phyloP scores from a whole-genome alignment of 2,888 invertebrate genomes.

The Tenthredo notha region DNA sequence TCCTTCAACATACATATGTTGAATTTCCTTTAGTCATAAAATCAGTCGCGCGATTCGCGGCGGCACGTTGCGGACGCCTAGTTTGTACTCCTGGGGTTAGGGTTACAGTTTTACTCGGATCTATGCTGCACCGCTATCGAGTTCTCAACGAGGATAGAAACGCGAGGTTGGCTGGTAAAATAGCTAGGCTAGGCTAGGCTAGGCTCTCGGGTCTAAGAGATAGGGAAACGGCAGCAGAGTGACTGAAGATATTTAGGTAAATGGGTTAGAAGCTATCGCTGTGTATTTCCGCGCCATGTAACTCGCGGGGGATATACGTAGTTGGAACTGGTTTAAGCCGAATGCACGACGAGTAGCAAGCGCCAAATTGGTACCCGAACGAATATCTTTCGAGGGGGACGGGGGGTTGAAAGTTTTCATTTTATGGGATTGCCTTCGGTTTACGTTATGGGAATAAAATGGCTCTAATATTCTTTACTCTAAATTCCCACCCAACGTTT shows the following conservation, averaged over 20 bases:
- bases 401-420: constrained; percentile 50
- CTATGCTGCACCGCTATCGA: constrained; percentile 33
- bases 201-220: constrained; percentile 18
- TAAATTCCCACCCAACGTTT: background rate
- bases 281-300: constrained; percentile 73
- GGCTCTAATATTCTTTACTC: background rate
- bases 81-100: constrained; percentile 19
- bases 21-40: constrained; percentile 30
- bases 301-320: constrained; percentile 59
- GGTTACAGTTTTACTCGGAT: constrained; percentile 32
- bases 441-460: constrained; percentile 41
- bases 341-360: constrained; percentile 48
- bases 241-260: constrained; percentile 69
- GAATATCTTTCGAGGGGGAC: constrained; percentile 34
- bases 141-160: constrained; percentile 30
- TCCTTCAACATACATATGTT: background rate
- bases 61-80: constrained; percentile 39
- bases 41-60: constrained; percentile 45
- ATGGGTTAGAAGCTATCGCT: constrained; percentile 75
- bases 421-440: constrained; percentile 49
- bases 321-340: constrained; percentile 50
- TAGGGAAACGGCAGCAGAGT: constrained; percentile 42
- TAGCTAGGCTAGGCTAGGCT: background rate
- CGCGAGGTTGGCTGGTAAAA: background rate
- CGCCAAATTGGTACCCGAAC: constrained; percentile 44